Conservation (phyloP, 1,140 invertebrate genomes). For the Apocrypta bakeri region DNA sequence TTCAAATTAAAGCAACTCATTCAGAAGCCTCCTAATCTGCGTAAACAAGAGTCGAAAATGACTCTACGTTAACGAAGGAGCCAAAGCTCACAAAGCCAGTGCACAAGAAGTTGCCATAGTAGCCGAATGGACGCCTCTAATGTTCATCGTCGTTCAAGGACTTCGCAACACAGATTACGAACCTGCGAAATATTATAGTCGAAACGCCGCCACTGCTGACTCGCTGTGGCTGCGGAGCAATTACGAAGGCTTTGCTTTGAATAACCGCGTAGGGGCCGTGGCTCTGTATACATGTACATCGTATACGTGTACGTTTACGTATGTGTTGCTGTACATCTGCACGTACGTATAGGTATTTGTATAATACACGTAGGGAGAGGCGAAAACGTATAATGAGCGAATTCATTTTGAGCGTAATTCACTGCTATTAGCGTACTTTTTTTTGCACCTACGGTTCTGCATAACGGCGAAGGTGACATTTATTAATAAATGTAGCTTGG, state of each 20-base stretch:
- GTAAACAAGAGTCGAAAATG: too few species aligned
- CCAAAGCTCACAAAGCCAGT: neutral
- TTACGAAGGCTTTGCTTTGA: constrained; percentile 73
- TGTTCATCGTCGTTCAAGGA: constrained; percentile 79
- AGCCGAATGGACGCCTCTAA: constrained; percentile 89
- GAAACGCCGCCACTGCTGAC: constrained; percentile 62
- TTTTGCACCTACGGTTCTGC: neutral
- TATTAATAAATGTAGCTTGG: neutral
- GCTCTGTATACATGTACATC: too few species aligned
- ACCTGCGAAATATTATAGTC: constrained; percentile 73
- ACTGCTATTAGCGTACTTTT: neutral
- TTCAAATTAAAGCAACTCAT: too few species aligned
- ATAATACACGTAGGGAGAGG: neutral
- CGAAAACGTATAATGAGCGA: neutral
- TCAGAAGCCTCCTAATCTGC: too few species aligned
- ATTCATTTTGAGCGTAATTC: neutral
- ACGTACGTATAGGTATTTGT: neutral
- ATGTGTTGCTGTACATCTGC: neutral
- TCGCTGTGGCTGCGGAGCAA: constrained; percentile 76
- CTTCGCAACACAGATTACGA: constrained; percentile 72
- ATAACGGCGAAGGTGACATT: neutral
- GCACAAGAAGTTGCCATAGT: constrained; percentile 59
- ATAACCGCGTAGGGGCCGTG: too few species aligned
- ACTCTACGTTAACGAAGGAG: too few species aligned
- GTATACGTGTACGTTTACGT: constrained; percentile 27